Base-by-base conservation (phyloP, 2,797 vertebrate genomes). In the Taeniopygia guttata region DNA sequence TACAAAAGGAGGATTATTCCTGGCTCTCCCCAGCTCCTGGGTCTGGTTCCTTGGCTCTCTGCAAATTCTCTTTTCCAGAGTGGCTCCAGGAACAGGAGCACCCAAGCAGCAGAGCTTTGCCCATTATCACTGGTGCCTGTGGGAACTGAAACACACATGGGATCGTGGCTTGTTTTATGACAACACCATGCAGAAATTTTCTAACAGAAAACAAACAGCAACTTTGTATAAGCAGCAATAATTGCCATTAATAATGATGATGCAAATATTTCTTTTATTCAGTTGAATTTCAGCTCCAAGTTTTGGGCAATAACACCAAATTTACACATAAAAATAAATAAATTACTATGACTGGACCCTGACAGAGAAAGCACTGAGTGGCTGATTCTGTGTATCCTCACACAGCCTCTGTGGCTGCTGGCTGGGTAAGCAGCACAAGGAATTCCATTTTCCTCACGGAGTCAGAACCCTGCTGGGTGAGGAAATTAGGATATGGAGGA, bases 401-500 rank as follows among this genome's bases (percentile, higher is more conserved):
- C 54, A 22, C 32, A 84, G 18, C n/a, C 48, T 88, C 69, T 80
- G 32, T 55, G n/a, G 62, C 46, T 93, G 59, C 63, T 74, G 62
- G 32, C n/a, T 93, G 76, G 36, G 59, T 64, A 92, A 78, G 56
- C 62, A 55, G 29, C 8, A 6, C 30, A n/a, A 85, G 72, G 83
- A 92, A 93, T 83, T 90, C 68, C 16, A 75, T 90, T 82, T 91
- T 87, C 64, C 49, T 91, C 59, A 5, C 13, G 26, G 63, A 73
- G 46, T 51, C 32, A 76, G 89, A 93, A 63, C 54, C 78, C 87
- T 87, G 93, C 87, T 93, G 81, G 10, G 70, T 67, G 74, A 92
- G 45, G 48, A 94, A 95, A 94, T 91, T 67, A 77, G 58, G 64
- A 77, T 70, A 46, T 12, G 64, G 67, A 87, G 22, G 36, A 55